Base-by-base conservation (phyloP, 2,113 vertebrate species). In the Neopipo cinnamomea region DNA sequence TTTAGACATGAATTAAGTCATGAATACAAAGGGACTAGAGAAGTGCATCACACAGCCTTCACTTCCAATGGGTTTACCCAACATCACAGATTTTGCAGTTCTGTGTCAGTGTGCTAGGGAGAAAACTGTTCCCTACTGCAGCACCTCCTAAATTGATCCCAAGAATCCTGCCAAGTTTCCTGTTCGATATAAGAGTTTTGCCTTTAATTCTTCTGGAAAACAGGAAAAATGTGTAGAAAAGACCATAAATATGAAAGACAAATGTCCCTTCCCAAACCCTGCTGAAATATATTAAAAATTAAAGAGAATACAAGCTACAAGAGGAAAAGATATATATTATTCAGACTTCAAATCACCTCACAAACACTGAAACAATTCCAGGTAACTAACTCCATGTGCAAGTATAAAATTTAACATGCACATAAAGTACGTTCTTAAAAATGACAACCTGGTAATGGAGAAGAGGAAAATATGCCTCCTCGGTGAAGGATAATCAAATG, bases 381-480 rank as follows among this genome's bases (percentile, higher is more conserved):
- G 49, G 58, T 93, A 90, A 88, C 62, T 73, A 91, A 85, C 37
- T 88, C 71, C 41, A 68, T 35, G 46, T 70, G 65, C 49, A 25
- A 67, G 65, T 89, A 93, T 74, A 95, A 95, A 91, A 95, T 81
- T 71, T 78, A 96, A 85, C 56, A 84, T 42, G 65, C 47, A 71
- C 65, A 91, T 91, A 77, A 95, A 91, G 24, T 61, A 88, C 21
- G 24, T 78, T 92, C 88, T 90, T 93, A 83, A 92, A 90, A 94
- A 92, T 92, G 67, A 92, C 67, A 88, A 28, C n/a, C 68, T 80
- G 50, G 67, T 83, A 93, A 85, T 58, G 42, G 50, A 89, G 62
- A 85, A 76, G 27, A 86, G 55, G 59, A 86, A 96, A 95, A 94
- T 83, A 90, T 46, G 35, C 30, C 67, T 82, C 63, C 66, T 72